A percentile compares a stretch with the other conserved stretches of the same genome.
phyloP scores from a whole-genome alignment of 2,797 vertebrate species.

The Amazona ochrocephala region DNA sequence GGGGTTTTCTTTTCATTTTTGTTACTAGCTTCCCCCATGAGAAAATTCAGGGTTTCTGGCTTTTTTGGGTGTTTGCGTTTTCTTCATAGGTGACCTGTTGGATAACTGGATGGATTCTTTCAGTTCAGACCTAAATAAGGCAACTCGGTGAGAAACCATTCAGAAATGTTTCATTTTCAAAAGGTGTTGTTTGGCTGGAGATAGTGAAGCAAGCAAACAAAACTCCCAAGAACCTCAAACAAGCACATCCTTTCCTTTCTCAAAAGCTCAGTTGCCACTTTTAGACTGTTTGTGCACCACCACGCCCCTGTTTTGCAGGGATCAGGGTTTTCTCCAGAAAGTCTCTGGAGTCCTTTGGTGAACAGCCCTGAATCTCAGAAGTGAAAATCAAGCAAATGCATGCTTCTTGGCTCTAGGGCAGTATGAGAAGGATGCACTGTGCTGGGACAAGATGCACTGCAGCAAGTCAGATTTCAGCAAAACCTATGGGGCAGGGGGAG shows the following conservation, averaged over 20 bases:
- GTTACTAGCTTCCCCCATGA: background rate
- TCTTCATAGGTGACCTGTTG: background rate
- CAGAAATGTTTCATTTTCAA: background rate
- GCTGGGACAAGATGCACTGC: background rate
- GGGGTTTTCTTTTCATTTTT: background rate
- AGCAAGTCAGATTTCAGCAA: background rate
- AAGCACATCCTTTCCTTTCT: background rate
- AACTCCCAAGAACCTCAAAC: background rate
- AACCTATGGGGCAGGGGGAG: background rate
- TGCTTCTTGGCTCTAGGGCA: background rate
- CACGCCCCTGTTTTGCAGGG: background rate
- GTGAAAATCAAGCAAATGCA: background rate
- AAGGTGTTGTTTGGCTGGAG: background rate
- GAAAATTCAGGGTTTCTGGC: background rate
- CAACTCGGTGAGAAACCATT: background rate
- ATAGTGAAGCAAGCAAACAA: background rate
- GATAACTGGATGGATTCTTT: background rate
- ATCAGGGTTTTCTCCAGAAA: background rate
- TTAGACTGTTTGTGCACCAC: background rate
- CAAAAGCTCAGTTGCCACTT: background rate
- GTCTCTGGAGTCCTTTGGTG: background rate
- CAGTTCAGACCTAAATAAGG: background rate
- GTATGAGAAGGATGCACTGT: background rate
- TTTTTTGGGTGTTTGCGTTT: background rate
- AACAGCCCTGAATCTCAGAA: background rate